A percentile compares a stretch with the other conserved stretches of the same genome.
phyloP scores from a whole-genome alignment of 2,113 vertebrate species.

The Promerops cafer region DNA sequence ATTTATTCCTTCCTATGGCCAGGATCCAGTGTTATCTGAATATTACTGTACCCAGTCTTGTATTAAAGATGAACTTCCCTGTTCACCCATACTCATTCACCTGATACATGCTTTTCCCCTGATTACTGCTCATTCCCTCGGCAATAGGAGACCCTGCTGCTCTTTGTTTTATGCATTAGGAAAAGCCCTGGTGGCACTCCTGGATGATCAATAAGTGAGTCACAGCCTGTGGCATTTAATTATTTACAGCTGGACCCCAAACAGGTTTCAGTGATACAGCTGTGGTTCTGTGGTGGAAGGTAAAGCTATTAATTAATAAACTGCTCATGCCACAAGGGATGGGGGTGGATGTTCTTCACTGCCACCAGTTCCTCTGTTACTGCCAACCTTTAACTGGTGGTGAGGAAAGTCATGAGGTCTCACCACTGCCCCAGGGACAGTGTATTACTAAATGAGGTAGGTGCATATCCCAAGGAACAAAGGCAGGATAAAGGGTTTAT shows the following conservation, averaged over 20 bases:
- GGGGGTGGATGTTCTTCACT: not conserved
- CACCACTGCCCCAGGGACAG: fast-evolving
- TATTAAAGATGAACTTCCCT: fast-evolving
- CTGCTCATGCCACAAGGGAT: fast-evolving
- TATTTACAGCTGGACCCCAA: not conserved
- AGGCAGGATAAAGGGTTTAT: not conserved
- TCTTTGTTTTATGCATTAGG: not conserved
- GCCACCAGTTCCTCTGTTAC: not conserved
- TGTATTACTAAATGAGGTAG: not conserved
- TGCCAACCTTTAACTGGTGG: not conserved
- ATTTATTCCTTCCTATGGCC: not conserved
- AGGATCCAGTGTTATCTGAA: not conserved
- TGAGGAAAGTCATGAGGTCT: not conserved
- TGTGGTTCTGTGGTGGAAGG: not conserved
- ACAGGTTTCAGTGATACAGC: not conserved
- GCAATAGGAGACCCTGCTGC: not conserved
- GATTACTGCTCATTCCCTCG: not conserved
- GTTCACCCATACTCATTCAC: not conserved
- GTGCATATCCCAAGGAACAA: not conserved
- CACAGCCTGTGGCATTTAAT: not conserved
- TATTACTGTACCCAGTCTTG: fast-evolving
- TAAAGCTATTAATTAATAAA: not conserved
- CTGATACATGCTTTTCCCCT: not conserved
- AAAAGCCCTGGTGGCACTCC: not conserved
- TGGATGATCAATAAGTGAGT: not conserved